These are phyloP conservation scores for Stegodyphus dumicola DNA, from an alignment of 1,140 invertebrate genomes.

Conservation along the genomic window DNA sequence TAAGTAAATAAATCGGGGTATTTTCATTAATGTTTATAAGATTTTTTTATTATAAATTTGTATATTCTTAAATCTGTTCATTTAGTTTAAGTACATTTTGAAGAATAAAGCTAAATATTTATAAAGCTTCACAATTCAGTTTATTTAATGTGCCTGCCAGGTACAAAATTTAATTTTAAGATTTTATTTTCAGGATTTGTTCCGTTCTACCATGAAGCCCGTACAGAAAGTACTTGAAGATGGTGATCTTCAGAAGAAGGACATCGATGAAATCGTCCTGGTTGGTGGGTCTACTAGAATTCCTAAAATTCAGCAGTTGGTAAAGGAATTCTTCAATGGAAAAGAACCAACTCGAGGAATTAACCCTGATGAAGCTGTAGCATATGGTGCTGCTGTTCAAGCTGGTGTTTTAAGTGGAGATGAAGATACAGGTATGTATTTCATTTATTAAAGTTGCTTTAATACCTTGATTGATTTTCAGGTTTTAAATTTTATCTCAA, in stretches of 20 bases:
- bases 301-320: constrained; percentile 97
- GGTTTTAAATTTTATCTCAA: not conserved
- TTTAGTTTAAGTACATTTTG: no score
- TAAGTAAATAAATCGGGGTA: no score
- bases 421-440: constrained; percentile 65
- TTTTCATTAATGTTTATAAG: no score
- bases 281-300: constrained; percentile 99
- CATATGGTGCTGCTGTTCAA: constrained; percentile 98
- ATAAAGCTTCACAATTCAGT: no score
- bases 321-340: constrained; percentile 98
- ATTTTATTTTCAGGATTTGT: constrained; percentile 78
- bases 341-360: constrained; percentile 98
- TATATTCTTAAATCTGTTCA: no score
- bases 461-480: no score
- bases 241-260: constrained; percentile 98
- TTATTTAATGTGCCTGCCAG: no score
- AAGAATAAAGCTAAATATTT: no score
- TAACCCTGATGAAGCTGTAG: constrained; percentile 98
- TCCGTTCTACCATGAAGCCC: constrained; percentile 97
- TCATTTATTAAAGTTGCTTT: constrained; percentile 6
- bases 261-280: constrained; percentile 98
- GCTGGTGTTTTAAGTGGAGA: constrained; percentile 82
- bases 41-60: no score
- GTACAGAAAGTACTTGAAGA: constrained; percentile 99
- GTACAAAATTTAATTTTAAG: no score